Evolutionary conservation across 2,797 vertebrate genomes (phyloP).

Genomic region (Peromyscus aztecus): DNA sequence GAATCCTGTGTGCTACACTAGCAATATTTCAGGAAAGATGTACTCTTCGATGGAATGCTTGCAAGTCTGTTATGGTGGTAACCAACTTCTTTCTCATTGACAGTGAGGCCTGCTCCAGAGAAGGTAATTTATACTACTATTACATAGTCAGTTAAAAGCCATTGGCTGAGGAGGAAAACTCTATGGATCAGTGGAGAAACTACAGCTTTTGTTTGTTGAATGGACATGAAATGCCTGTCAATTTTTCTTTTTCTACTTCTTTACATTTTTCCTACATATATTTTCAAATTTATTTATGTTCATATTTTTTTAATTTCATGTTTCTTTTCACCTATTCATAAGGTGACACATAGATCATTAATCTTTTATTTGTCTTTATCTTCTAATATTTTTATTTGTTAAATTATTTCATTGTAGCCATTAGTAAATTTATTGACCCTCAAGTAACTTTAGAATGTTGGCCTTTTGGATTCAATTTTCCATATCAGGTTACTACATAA

Average conservation of each 20-base stretch:
- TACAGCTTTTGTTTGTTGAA: neutral
- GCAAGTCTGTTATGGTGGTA: neutral
- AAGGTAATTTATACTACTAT: too few relatives aligned
- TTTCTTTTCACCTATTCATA: neutral
- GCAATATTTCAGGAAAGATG: neutral
- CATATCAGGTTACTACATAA: neutral
- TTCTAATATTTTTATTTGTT: neutral
- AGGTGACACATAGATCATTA: neutral
- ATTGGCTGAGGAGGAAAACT: neutral
- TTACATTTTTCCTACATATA: neutral
- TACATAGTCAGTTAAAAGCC: neutral
- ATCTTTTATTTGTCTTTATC: neutral
- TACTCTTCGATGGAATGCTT: neutral
- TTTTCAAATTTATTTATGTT: constrained; percentile 4
- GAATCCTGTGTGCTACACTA: neutral
- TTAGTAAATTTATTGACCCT: neutral
- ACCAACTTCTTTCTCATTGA: neutral
- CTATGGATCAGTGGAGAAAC: neutral
- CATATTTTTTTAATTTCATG: constrained; percentile 5
- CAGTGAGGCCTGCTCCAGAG: neutral
- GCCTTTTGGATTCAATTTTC: constrained; percentile 12
- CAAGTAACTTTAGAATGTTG: neutral
- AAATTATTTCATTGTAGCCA: neutral
- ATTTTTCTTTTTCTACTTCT: neutral
- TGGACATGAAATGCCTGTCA: neutral